Evolutionary conservation across 2,888 invertebrate species (phyloP).

Genomic region (Mactromeris polynyma): DNA sequence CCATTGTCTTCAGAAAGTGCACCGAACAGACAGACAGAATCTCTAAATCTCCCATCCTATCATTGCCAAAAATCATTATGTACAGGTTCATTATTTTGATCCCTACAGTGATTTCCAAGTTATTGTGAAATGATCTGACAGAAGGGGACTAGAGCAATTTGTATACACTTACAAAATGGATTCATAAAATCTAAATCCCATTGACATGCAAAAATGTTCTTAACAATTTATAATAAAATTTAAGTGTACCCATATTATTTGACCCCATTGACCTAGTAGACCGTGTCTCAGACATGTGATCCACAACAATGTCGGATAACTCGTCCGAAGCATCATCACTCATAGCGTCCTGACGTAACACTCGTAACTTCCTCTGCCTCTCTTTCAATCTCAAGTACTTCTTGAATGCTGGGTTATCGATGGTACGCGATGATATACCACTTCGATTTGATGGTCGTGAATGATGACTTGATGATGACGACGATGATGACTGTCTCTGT

Average conservation of each 20-base stretch:
- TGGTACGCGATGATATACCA: conserved; percentile 37
- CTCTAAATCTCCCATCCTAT: no score
- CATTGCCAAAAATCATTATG: no score
- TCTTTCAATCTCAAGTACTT: conserved; percentile 84
- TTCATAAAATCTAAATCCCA: no score
- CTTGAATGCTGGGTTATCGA: conserved; percentile 79
- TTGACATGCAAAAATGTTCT: no score
- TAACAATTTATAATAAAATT: no score
- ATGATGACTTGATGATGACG: conserved; percentile 39
- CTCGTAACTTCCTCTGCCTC: conserved; percentile 80
- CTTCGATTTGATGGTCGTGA: conserved; percentile 57
- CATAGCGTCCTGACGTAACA: conserved; percentile 74
- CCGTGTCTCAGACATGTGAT: conserved; percentile 75
- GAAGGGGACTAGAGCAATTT: no score
- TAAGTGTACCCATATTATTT: conserved; percentile 77
- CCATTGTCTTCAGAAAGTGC: no score
- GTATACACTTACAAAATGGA: no score
- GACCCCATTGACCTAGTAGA: conserved; percentile 81
- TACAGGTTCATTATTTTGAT: no score
- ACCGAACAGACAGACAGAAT: no score
- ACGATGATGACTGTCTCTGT: conserved; percentile 43
- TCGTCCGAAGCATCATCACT: conserved; percentile 73
- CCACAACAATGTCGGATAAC: conserved; percentile 66
- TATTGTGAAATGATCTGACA: no score
- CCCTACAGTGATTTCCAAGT: no score